Evolutionary conservation across 2,797 vertebrate species (phyloP).

Genomic region (Sphenodon punctatus): DNA sequence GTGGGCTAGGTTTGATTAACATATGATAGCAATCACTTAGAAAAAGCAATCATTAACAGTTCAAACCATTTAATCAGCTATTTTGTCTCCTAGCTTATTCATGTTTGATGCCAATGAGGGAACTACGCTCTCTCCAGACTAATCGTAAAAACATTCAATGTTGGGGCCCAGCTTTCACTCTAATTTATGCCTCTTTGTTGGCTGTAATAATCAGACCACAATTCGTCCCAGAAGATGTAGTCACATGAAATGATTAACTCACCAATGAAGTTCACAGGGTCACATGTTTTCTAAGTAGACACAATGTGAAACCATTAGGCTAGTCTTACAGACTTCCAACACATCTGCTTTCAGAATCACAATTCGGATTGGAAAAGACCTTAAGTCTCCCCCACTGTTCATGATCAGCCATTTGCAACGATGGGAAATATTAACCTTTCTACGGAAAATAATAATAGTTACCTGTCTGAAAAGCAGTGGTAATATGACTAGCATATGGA

Average conservation of each 20-base stretch:
- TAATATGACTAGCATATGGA: slow-evolving; percentile 22
- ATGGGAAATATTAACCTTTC: not conserved
- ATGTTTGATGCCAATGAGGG: too few relatives aligned
- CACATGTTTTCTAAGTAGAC: slow-evolving; percentile 20
- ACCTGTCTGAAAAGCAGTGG: not conserved
- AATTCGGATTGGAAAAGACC: slow-evolving; percentile 36
- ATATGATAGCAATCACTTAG: too few relatives aligned
- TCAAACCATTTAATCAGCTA: too few relatives aligned
- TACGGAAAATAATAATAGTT: slow-evolving; percentile 35
- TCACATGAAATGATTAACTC: slow-evolving; percentile 18
- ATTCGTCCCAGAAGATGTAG: slow-evolving; percentile 5
- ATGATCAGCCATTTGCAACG: not conserved
- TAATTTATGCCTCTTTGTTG: slow-evolving; percentile 4
- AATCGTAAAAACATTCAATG: not conserved
- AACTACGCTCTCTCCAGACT: too few relatives aligned
- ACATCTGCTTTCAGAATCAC: slow-evolving; percentile 38
- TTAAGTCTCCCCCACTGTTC: not conserved
- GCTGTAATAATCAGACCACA: slow-evolving; percentile 13
- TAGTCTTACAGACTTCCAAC: slow-evolving; percentile 35
- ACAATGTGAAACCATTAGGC: slow-evolving; percentile 25
- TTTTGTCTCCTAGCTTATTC: too few relatives aligned
- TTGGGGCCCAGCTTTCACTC: slow-evolving; percentile 1
- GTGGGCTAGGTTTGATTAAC: too few relatives aligned
- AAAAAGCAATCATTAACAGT: too few relatives aligned
- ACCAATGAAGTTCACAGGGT: slow-evolving; percentile 22